A percentile compares a stretch with the other conserved stretches of the same genome.
Evolutionary conservation across 2,797 vertebrate species (phyloP).

Genomic region (Meda fulgida): DNA sequence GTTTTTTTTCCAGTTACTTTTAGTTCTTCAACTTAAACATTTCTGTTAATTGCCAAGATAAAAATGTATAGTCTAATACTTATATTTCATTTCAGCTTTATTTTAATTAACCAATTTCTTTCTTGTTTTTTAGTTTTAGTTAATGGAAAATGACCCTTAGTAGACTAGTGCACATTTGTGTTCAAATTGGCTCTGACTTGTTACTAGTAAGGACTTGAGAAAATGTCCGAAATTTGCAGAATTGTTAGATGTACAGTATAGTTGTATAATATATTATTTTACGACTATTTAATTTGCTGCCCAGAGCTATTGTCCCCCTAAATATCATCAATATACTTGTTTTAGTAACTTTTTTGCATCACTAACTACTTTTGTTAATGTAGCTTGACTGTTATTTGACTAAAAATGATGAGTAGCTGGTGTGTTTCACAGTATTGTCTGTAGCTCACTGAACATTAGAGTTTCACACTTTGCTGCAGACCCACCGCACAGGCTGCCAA

Average conservation of each 20-base stretch:
- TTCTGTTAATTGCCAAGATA: neutral
- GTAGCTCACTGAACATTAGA: neutral
- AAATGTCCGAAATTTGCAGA: too few species aligned
- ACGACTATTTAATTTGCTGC: neutral
- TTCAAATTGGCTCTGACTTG: neutral
- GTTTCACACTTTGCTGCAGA: neutral
- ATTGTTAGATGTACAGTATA: neutral
- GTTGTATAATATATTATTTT: constrained; percentile 2
- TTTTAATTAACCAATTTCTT: neutral
- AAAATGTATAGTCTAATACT: too few species aligned
- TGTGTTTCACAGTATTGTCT: neutral
- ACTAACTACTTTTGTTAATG: neutral
- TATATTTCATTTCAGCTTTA: neutral
- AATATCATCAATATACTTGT: neutral
- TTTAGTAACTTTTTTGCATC: neutral
- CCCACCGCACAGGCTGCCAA: neutral
- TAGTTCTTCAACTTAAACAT: neutral
- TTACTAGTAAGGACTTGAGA: neutral
- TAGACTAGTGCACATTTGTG: neutral
- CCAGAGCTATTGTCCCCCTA: too few species aligned
- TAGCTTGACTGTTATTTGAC: neutral
- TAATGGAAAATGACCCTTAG: neutral
- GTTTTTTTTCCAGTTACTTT: neutral
- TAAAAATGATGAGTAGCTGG: neutral
- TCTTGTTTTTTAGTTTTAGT: neutral